Base-by-base conservation (phyloP, 2,113 vertebrate species). In the Psilopogon haemacephalus region DNA sequence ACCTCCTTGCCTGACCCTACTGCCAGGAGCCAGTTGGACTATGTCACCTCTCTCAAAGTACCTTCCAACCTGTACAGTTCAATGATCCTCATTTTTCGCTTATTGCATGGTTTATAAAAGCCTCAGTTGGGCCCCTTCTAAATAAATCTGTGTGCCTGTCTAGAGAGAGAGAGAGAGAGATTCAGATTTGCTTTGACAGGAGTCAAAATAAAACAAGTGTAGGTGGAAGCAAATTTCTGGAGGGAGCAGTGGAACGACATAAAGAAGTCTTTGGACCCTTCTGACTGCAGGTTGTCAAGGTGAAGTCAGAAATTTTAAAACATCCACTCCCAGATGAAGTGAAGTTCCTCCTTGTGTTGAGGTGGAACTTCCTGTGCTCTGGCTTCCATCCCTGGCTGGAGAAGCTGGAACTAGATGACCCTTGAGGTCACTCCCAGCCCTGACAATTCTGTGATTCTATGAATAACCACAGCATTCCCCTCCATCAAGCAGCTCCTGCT, bases 161-260 rank as follows among this genome's bases (percentile, higher is more conserved):
- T 40, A 42, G 50, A 78, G 18, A 63, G 37, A 69, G 85, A 46
- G 33, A 42, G 50, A 78, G 18, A 63, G 37, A 69, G 85, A 46
- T 72, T 12, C 21, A 23, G 15, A 37, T 70, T 76, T 71, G 12
- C 37, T 65, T 14, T 72, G 52, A 37, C 24, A n/a, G 11, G 38
- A 81, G 75, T 86, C 30, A 81, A 65, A 89, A 48, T 46, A 80
- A 70, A 81, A 64, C 2, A 80, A 54, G 59, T 27, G 6, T 44
- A 59, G 32, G 28, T 50, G 30, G 28, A 13, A 58, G 6, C 30
- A 67, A 64, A 70, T 7, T 54, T 70, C n/a, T 6, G 3, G 11
- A 18, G 4, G 7, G 32, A 42, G 15, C 8, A 4, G 18, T 5
- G 4, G 24, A 28, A 48, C 0, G 3, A n/a, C 15, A 37, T 17